Evolutionary conservation across 2,113 vertebrate genomes (phyloP), one percentile per base, ranked within the genome.

Genomic region (Polyodon spathula): DNA sequence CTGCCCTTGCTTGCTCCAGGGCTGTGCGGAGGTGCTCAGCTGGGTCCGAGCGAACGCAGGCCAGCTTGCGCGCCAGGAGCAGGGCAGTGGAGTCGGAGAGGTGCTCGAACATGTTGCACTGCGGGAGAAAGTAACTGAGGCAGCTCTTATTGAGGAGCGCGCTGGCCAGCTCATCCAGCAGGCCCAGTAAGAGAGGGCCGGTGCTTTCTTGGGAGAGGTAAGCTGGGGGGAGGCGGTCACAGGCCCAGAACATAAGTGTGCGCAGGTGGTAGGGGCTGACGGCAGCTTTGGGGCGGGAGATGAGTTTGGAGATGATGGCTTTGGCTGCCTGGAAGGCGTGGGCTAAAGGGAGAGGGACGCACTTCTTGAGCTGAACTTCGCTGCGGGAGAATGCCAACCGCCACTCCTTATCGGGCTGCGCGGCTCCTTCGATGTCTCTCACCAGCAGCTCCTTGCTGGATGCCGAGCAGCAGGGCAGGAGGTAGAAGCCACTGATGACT

Each of bases 291-390:
- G 86, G 88, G 0, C 89, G 85, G 0, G 86, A 78, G 61, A 91
- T 81, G 62, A 92, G 76, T 0, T 86, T 86, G 56, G 87, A 78
- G 61, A 93, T 62, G 8, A 90, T 72, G 0, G 88, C 88, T 67
- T 86, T 85, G 59, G 88, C 88, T 0, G 91, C 90, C 51, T 89
- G 85, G 71, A 88, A 88, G 6, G 91, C 90, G 67, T 91, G 88
- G 1, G 85, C 83, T 78, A 92, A 82, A 5, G 89, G 89, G 41
- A 69, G 77, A 0, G 91, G 87, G 55, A 91, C 80, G 65, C 88
- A 90, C 74, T 87, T 86, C 71, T 93, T 93, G 61, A 92, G 71
- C 79, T 90, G 89, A 16, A 93, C 85, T 84, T 93, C 91, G 50
- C 90, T 90, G 73, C 91, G 84, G 12, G 90, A 89, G 69, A 92